phyloP scores from a whole-genome alignment of 2,888 invertebrate genomes.

The Creontiades dilutus region DNA sequence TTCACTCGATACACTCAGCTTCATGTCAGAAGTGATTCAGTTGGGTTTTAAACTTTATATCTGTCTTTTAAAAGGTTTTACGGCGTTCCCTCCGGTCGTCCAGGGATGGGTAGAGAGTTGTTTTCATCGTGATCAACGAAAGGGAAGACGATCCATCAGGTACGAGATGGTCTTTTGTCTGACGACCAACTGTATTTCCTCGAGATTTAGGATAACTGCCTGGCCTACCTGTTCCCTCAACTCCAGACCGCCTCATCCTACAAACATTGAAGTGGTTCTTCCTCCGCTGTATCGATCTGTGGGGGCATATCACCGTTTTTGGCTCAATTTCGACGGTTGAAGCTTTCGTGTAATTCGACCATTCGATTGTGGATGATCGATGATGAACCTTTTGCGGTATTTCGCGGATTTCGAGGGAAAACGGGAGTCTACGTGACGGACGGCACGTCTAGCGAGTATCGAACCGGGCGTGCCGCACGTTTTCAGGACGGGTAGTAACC shows the following conservation, averaged over 20 bases:
- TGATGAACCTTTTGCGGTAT: background rate
- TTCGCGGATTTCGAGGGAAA: background rate
- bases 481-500: conserved; percentile 72
- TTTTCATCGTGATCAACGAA: background rate
- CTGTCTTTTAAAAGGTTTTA: background rate
- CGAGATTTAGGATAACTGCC: conserved; percentile 39
- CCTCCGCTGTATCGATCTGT: background rate
- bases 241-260: background rate
- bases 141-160: conserved; percentile 43
- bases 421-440: conserved; percentile 62
- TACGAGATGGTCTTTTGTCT: conserved; percentile 29
- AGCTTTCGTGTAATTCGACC: background rate
- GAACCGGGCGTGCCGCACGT: conserved; percentile 64
- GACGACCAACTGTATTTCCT: conserved; percentile 23
- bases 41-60: background rate
- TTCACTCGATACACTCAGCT: too few relatives aligned
- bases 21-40: too few relatives aligned
- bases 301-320: background rate
- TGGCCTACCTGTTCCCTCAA: background rate
- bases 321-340: background rate
- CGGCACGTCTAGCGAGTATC: conserved; percentile 62
- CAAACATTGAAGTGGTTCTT: background rate
- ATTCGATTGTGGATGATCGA: background rate
- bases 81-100: background rate
- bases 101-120: background rate